A percentile compares a stretch with the other conserved stretches of the same genome.
These are phyloP conservation scores for Ferrisia virgata DNA, from an alignment of 2,888 invertebrate genomes.

Conservation along the genomic window DNA sequence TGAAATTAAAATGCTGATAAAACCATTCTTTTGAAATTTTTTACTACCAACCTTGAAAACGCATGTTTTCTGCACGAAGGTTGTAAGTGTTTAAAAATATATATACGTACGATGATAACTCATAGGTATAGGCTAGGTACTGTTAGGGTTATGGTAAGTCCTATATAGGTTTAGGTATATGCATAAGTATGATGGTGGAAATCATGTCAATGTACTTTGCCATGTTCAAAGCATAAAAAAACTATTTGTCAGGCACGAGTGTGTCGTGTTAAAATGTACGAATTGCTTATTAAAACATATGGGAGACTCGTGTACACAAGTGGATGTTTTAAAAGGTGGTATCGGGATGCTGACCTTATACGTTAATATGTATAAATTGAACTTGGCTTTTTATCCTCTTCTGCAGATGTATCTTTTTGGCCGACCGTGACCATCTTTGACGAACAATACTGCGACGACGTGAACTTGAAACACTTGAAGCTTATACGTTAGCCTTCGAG, in stretches of 20 bases:
- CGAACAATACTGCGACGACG: background rate
- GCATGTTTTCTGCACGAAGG: slow-evolving; percentile 3
- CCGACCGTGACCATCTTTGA: slow-evolving; percentile 1
- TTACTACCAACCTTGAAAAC: background rate
- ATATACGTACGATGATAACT: no score
- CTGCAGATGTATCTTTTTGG: background rate
- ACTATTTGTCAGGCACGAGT: background rate
- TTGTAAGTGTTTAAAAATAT: background rate
- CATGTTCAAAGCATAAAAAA: background rate
- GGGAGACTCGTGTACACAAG: slow-evolving; percentile 34
- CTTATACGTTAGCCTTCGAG: background rate
- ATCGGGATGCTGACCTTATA: slow-evolving; percentile 25
- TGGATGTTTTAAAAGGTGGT: slow-evolving; percentile 29
- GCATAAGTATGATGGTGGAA: background rate
- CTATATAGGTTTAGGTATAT: background rate
- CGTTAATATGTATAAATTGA: slow-evolving; percentile 34
- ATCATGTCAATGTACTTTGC: slow-evolving; percentile 8
- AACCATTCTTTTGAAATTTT: background rate
- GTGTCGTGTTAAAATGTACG: background rate
- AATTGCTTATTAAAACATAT: slow-evolving; percentile 34
- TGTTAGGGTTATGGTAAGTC: background rate
- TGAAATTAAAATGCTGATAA: background rate
- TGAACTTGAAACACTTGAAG: background rate
- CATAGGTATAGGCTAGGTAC: no score
- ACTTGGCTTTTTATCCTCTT: background rate